These are phyloP conservation scores for Phenganax subtilis DNA, from an alignment of 92 coral and sea anemone genomes.

Conservation along the genomic window DNA sequence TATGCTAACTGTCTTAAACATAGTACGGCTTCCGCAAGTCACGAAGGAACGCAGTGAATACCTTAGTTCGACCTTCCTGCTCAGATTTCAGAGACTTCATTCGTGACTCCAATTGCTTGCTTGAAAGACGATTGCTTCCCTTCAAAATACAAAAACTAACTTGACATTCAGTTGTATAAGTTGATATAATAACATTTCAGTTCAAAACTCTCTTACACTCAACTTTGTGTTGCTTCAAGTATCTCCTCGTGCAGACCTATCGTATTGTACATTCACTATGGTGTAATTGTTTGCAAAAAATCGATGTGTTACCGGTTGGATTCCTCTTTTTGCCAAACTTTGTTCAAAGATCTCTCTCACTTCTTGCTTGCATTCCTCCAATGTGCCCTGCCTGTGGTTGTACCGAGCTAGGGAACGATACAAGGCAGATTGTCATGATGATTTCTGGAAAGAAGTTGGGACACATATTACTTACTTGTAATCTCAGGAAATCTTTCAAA, in stretches of 20 bases:
- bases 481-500: slow-evolving; percentile 64
- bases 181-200: neutral
- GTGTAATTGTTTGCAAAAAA: neutral
- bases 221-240: no score
- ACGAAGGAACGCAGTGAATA: neutral
- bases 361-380: slow-evolving; percentile 77
- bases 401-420: slow-evolving; percentile 64
- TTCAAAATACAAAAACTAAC: slow-evolving; percentile 1
- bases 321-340: slow-evolving; percentile 65
- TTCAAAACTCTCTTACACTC: no score
- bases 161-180: neutral
- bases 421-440: neutral
- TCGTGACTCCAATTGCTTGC: slow-evolving; percentile 74
- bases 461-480: slow-evolving; percentile 56
- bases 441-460: neutral
- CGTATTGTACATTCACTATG: neutral
- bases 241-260: no score
- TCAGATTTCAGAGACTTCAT: slow-evolving; percentile 75
- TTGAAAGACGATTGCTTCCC: slow-evolving; percentile 67
- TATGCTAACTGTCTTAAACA: neutral
- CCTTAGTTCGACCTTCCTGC: slow-evolving; percentile 82
- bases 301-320: slow-evolving; percentile 56
- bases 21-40: neutral
- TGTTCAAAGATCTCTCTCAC: slow-evolving; percentile 70
- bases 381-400: slow-evolving; percentile 63